phyloP scores from a whole-genome alignment of 2,113 vertebrate genomes.

The Elephas maximus region DNA sequence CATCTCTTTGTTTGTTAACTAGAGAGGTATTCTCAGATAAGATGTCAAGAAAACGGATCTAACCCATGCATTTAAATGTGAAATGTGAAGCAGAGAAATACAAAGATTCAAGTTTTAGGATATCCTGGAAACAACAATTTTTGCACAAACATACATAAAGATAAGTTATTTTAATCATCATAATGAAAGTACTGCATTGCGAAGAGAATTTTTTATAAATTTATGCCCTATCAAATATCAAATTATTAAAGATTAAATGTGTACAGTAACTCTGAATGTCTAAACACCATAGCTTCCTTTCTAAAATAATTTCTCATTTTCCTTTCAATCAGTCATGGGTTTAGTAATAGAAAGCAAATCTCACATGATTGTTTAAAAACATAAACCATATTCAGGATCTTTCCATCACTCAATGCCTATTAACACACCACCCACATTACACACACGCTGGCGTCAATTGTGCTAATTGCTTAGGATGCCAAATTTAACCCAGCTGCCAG shows the following conservation, averaged over 20 bases:
- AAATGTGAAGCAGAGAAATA: slow-evolving; percentile 25
- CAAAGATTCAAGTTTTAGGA: not conserved
- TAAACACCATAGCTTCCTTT: not conserved
- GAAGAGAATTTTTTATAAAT: not conserved
- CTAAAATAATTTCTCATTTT: not conserved
- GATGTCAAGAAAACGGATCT: not conserved
- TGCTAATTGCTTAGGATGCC: slow-evolving; percentile 27
- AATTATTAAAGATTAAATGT: not conserved
- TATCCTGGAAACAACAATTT: not conserved
- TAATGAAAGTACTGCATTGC: not conserved
- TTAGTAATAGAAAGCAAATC: not conserved
- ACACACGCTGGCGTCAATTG: not conserved
- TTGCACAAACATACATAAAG: not conserved
- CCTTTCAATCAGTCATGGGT: not conserved
- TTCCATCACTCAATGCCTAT: slow-evolving; percentile 26
- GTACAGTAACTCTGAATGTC: not conserved
- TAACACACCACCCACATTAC: slow-evolving; percentile 25
- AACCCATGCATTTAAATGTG: not conserved
- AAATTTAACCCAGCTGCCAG: slow-evolving; percentile 55
- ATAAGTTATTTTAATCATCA: not conserved
- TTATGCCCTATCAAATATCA: not conserved
- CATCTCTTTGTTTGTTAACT: not conserved
- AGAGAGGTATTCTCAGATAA: not conserved
- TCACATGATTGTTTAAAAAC: not conserved
- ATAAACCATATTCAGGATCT: not conserved